Evolutionary conservation across 53 echinoderm and acorn worm genomes (phyloP).

Genomic region (Echinarachnius parma): DNA sequence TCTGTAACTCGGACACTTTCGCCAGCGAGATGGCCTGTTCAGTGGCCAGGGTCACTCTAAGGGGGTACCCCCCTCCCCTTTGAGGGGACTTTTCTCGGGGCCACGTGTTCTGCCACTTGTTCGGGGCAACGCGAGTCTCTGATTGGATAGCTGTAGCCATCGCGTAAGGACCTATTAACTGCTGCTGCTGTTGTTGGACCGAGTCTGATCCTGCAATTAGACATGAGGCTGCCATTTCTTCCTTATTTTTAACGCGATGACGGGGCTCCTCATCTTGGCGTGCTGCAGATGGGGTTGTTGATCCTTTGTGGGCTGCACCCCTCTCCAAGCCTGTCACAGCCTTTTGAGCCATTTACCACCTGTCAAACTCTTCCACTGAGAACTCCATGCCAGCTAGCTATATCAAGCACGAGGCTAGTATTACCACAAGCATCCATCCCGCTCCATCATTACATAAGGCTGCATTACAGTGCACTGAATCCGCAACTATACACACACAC

Average conservation of each 20-base stretch:
- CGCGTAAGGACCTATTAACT: slow-evolving; percentile 15
- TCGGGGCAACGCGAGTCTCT: slow-evolving; percentile 7
- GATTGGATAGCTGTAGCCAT: slow-evolving; percentile 26
- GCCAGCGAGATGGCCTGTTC: slow-evolving; percentile 41
- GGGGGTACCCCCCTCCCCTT: slow-evolving; percentile 34
- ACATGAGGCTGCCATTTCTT: slow-evolving; percentile 1
- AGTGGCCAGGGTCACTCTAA: slow-evolving; percentile 33
- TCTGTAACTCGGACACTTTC: slow-evolving; percentile 34
- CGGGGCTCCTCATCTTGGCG: slow-evolving; percentile 8
- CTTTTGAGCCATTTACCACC: slow-evolving; percentile 6
- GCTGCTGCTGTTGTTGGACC: slow-evolving; percentile 12
- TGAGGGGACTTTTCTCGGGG: slow-evolving; percentile 16
- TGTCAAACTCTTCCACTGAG: too few species aligned
- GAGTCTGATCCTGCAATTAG: slow-evolving; percentile 1
- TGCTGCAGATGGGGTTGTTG: slow-evolving; percentile 18
- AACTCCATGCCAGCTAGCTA: too few species aligned
- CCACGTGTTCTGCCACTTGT: slow-evolving; percentile 56
- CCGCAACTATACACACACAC: too few species aligned
- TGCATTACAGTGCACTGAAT: too few species aligned
- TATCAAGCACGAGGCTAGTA: too few species aligned
- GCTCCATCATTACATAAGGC: too few species aligned
- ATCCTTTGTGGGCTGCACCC: too few species aligned
- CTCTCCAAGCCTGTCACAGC: not conserved
- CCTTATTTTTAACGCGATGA: too few species aligned
- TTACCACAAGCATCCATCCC: too few species aligned